phyloP scores from a whole-genome alignment of 2,113 vertebrate species.

The Paraplagusia blochii region DNA sequence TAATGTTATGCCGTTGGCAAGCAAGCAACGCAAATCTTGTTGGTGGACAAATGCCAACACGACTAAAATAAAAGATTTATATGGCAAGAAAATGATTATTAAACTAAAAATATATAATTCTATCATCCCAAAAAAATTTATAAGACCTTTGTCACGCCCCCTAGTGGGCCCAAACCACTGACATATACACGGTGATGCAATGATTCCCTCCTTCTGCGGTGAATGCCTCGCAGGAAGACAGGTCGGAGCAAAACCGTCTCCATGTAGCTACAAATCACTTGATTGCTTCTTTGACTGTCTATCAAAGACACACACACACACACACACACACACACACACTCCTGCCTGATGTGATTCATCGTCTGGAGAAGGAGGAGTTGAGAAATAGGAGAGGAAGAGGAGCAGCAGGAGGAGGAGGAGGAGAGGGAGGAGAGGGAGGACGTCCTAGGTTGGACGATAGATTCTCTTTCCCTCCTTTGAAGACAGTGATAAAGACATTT shows the following conservation, averaged over 20 bases:
- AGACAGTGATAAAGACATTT: slow-evolving; percentile 31
- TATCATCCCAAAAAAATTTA: not conserved
- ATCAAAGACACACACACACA: slow-evolving; percentile 29
- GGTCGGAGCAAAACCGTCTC: slow-evolving; percentile 50
- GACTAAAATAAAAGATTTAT: too few species aligned
- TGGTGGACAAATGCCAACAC: too few species aligned
- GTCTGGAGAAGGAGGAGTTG: slow-evolving; percentile 10
- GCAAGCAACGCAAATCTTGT: too few species aligned
- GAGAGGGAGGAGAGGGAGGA: not conserved
- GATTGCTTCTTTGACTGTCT: slow-evolving; percentile 46
- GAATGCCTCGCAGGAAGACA: slow-evolving; percentile 41
- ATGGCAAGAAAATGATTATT: too few species aligned
- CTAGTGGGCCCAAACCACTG: too few species aligned
- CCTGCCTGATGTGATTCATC: slow-evolving; percentile 50
- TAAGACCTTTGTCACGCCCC: too few species aligned
- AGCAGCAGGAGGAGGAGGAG: not conserved
- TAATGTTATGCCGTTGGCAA: too few species aligned
- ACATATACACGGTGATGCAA: too few species aligned
- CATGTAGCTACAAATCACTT: slow-evolving; percentile 48
- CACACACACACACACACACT: slow-evolving; percentile 27
- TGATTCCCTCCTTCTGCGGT: slow-evolving; percentile 26
- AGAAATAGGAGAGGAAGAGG: not conserved
- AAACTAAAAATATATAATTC: slow-evolving; percentile 9
- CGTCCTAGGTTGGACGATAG: too few species aligned
- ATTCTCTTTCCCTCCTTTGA: slow-evolving; percentile 23